These are phyloP conservation scores for Pterostichus madidus DNA, from an alignment of 2,888 invertebrate genomes.

Conservation along the genomic window DNA sequence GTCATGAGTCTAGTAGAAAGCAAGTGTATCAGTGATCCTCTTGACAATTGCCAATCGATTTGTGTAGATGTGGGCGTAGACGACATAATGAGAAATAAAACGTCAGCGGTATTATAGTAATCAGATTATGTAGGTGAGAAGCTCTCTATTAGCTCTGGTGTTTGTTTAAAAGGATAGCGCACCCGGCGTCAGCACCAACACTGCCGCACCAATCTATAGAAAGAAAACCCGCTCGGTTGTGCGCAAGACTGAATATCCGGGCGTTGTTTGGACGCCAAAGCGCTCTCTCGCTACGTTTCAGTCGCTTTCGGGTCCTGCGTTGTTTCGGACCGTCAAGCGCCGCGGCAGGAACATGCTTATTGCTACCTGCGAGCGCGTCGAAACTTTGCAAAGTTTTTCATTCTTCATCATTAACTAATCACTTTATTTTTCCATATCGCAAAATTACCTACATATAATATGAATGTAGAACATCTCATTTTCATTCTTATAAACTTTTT, in stretches of 20 bases:
- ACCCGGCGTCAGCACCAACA: constrained; percentile 18
- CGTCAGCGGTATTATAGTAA: constrained; percentile 48
- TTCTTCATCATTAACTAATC: not conserved
- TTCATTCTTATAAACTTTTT: not conserved
- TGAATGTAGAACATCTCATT: not conserved
- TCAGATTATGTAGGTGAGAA: constrained; percentile 53
- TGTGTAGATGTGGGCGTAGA: constrained; percentile 8
- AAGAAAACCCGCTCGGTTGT: constrained; percentile 60
- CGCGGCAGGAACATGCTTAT: constrained; percentile 8
- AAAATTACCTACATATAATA: not conserved
- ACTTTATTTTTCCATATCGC: not conserved
- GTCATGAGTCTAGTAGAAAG: too few relatives aligned
- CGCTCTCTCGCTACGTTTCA: constrained; percentile 62
- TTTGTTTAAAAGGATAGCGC: constrained; percentile 35
- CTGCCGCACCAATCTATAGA: constrained; percentile 31
- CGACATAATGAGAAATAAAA: constrained; percentile 41
- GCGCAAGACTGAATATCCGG: constrained; percentile 72
- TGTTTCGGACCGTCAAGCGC: constrained; percentile 1
- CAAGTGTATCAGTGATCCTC: not conserved
- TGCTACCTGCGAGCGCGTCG: not conserved
- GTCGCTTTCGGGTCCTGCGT: constrained; percentile 57
- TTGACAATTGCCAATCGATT: constrained; percentile 8
- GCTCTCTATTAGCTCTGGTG: constrained; percentile 36
- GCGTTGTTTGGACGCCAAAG: constrained; percentile 70
- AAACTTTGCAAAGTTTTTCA: constrained; percentile 25